Base-by-base conservation (phyloP, 2,113 vertebrate species). In the Gavialis gangeticus region DNA sequence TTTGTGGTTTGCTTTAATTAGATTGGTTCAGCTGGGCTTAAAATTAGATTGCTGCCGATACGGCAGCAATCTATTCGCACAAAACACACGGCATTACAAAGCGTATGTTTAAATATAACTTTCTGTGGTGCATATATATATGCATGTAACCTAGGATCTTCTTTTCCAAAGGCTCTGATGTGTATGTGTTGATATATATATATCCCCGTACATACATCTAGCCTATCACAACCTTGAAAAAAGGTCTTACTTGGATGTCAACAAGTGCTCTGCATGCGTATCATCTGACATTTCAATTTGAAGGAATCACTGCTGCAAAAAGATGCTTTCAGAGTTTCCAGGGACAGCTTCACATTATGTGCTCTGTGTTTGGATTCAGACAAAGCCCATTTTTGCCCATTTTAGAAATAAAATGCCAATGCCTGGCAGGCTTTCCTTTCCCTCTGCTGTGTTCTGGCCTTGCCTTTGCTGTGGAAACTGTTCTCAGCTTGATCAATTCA, bases 31-130 rank as follows among this genome's bases (percentile, higher is more conserved):
- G 17, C 60, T 90, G 17, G 80, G 37, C 15, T 54, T 67, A 57
- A 12, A 12, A 2, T 4, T 10, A 25, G 16, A 34, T 34, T 34
- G 34, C 27, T 75, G 46, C 34, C 66, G 13, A 27, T 22, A 1
- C 8, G 2, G 0, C 0, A 11, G 60, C 5, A 55, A 37, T 6
- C 1, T 0, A 25, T 46, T 28, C 8, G 1, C 14, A 4, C 7
- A 64, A 22, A 19, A 0, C 22, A 18, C 81, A 22, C n/a, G 55
- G 5, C 0, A 0, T n/a, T 12, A 5, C 56, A 19, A 56, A 28
- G 19, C 9, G 46, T 46, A 9, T 46, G 46, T 46, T 46, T 46
- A 46, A 46, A 46, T 46, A 9, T 46, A 46, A 46, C 46, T 46
- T 46, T 46, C 46, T 46, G 46, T 46, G 46, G 46, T 46, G 8